Evolutionary conservation across 2,113 vertebrate genomes (phyloP).

Genomic region (Eidolon helvum): DNA sequence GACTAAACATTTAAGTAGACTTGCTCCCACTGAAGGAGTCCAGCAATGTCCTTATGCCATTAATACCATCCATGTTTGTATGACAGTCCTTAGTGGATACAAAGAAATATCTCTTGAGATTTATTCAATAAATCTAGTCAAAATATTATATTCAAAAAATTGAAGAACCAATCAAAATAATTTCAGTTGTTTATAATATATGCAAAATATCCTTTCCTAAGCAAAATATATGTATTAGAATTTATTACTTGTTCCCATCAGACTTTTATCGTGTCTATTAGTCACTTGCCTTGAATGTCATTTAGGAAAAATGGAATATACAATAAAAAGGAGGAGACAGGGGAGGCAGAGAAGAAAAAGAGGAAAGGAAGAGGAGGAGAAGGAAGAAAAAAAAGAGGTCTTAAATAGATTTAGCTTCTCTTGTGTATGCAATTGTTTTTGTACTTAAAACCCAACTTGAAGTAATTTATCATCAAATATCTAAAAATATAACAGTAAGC

Average conservation of each 20-base stretch:
- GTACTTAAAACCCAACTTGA: background rate
- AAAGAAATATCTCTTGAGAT: background rate
- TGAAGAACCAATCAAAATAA: background rate
- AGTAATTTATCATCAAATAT: background rate
- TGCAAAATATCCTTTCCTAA: background rate
- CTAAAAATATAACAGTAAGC: background rate
- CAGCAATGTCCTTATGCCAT: background rate
- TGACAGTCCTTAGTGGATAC: background rate
- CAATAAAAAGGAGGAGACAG: background rate
- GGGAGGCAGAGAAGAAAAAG: background rate
- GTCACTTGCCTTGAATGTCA: background rate
- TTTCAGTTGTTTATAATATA: background rate
- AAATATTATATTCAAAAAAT: background rate
- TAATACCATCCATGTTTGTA: background rate
- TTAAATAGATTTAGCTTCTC: background rate
- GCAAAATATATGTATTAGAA: background rate
- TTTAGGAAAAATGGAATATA: background rate
- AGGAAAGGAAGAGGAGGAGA: background rate
- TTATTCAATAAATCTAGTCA: background rate
- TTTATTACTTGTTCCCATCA: background rate
- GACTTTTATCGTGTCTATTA: background rate
- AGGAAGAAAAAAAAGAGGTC: background rate
- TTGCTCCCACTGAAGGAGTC: background rate
- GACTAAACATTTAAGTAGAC: background rate
- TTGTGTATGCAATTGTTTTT: background rate